These are phyloP conservation scores for Thryonomys swinderianus DNA, from an alignment of 2,113 vertebrate species.

Conservation along the genomic window DNA sequence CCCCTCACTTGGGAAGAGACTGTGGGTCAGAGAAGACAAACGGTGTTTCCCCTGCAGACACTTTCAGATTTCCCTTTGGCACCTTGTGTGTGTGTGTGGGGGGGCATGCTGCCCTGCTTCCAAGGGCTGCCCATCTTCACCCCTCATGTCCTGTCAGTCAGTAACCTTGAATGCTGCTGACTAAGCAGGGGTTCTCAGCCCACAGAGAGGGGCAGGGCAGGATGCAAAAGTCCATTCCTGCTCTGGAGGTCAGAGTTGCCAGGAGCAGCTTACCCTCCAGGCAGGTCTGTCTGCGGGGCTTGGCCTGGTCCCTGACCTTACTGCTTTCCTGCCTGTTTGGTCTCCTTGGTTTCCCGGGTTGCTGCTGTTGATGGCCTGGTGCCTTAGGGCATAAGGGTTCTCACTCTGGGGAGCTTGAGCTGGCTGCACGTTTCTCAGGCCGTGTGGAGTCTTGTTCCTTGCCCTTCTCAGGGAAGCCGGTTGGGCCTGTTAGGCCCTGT, in stretches of 20 bases:
- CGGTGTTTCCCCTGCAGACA: background rate
- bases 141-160: background rate
- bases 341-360: background rate
- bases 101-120: background rate
- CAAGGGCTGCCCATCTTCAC: background rate
- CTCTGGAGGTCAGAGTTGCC: conserved; percentile 59
- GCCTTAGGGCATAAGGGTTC: background rate
- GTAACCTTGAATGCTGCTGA: background rate
- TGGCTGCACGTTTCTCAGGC: background rate
- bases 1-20: background rate
- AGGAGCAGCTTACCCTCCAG: conserved; percentile 80
- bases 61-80: background rate
- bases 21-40: background rate
- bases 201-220: background rate
- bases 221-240: background rate
- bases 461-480: background rate
- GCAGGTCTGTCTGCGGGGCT: conserved; percentile 83
- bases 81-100: background rate
- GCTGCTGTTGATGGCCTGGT: background rate
- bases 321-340: background rate
- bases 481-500: background rate
- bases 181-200: background rate
- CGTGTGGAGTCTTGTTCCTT: no score
- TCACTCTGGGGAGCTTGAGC: background rate
- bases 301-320: background rate